phyloP scores from a whole-genome alignment of 2,113 vertebrate genomes.

The Martes martes region DNA sequence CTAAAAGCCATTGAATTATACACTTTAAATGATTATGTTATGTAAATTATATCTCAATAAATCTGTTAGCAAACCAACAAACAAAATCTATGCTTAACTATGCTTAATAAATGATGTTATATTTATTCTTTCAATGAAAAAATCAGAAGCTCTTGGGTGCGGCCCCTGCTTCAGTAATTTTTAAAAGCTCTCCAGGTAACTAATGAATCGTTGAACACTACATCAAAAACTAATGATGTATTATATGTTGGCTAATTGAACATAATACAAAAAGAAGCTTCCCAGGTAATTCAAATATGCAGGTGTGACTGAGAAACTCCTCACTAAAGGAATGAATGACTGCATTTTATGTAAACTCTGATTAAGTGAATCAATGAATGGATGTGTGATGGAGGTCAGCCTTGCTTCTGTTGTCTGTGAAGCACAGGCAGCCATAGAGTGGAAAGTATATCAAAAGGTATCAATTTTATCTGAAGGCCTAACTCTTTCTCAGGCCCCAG shows the following conservation, averaged over 20 bases:
- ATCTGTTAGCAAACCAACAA: neutral
- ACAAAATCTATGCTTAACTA: neutral
- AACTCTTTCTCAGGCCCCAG: neutral
- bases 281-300: neutral
- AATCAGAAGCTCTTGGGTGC: neutral
- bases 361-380: neutral
- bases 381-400: neutral
- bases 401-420: neutral
- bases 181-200: neutral
- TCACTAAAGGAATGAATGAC: neutral
- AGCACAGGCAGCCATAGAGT: neutral
- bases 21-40: neutral
- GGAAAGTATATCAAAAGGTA: neutral
- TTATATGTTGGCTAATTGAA: too few species aligned
- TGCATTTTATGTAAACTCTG: neutral
- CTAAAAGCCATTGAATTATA: neutral
- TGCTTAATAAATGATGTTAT: neutral
- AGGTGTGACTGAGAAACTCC: neutral
- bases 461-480: neutral
- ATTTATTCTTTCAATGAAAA: neutral
- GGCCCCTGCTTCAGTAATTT: neutral
- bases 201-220: too few species aligned
- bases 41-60: conserved; percentile 25
- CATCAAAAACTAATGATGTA: too few species aligned
- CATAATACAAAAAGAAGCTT: neutral